Evolutionary conservation across 2,888 invertebrate species (phyloP), one percentile per base, ranked within the genome.

Genomic region (Dorcus parallelipipedus): DNA sequence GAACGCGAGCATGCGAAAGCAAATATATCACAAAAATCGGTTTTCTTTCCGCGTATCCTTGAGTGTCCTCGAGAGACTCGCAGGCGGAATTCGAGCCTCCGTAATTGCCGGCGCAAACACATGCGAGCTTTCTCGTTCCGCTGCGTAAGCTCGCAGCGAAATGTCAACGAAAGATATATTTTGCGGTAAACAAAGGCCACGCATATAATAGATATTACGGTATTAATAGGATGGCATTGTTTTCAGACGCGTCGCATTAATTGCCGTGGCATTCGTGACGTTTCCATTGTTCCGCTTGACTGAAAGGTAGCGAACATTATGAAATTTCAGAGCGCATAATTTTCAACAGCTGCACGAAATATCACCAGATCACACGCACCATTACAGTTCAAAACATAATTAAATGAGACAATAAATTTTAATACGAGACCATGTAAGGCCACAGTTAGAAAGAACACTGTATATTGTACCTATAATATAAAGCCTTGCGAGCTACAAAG

Each of bases 21-120:
- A 45, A 20, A 45, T 45, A 45, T 45, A 45, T 45, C 45, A 45
- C 17, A 45, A 10, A n/a, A 45, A 45, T 45, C 23, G 45, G 45
- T 45, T 10, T 20, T 45, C 45, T 45, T 20, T 33, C 26, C 45
- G 14, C 14, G 20, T 33, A 33, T 33, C 45, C 20, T 20, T 9
- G 45, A 45, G 45, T 45, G 45, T 45, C 23, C 45, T 45, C 45
- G 45, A 45, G 45, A 10, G 45, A 45, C 23, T 45, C 23, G 45
- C 17, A 45, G 45, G 23, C 45, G 23, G n/a, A 45, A 45, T 17
- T 23, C 45, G 45, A 33, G 26, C 14, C 9, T 14, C 45, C 17
- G 45, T 23, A 45, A 10, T 45, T 45, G 20, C 20, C 45, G 20
- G 23, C 45, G 8, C 45, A 23, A 45, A 23, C 45, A 10, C 17